Evolutionary conservation across 2,113 vertebrate species (phyloP).

Genomic region (Sciurus niger): DNA sequence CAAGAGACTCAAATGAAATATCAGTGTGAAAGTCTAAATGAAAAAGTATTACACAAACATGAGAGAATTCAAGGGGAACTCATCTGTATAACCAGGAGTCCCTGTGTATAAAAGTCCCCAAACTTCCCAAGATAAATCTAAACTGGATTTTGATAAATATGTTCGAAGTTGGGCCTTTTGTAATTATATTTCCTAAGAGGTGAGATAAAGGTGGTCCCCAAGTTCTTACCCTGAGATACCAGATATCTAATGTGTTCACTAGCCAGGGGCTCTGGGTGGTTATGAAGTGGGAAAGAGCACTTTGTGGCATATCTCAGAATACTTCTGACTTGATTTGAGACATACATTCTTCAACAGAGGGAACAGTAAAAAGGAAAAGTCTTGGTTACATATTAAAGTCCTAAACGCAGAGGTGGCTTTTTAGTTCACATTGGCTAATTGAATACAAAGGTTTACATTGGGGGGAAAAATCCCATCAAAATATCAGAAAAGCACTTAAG

Average conservation of each 20-base stretch:
- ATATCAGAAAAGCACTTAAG: neutral
- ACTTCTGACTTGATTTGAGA: neutral
- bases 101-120: neutral
- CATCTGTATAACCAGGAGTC: neutral
- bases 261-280: neutral
- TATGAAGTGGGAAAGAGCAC: neutral
- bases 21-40: constrained; percentile 5
- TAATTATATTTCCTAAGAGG: neutral
- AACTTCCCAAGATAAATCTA: neutral
- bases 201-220: neutral
- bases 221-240: neutral
- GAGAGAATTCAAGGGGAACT: neutral
- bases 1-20: constrained; percentile 29
- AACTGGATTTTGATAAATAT: constrained; percentile 45
- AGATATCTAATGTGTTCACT: neutral
- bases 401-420: constrained; percentile 28
- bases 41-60: constrained; percentile 42
- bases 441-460: neutral
- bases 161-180: constrained; percentile 5
- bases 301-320: neutral
- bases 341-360: neutral
- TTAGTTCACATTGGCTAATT: neutral
- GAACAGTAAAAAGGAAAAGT: constrained; percentile 39
- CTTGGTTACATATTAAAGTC: neutral
- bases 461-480: neutral